Conservation (phyloP, 1,140 invertebrate species). For the Rhopalosiphum padi region DNA sequence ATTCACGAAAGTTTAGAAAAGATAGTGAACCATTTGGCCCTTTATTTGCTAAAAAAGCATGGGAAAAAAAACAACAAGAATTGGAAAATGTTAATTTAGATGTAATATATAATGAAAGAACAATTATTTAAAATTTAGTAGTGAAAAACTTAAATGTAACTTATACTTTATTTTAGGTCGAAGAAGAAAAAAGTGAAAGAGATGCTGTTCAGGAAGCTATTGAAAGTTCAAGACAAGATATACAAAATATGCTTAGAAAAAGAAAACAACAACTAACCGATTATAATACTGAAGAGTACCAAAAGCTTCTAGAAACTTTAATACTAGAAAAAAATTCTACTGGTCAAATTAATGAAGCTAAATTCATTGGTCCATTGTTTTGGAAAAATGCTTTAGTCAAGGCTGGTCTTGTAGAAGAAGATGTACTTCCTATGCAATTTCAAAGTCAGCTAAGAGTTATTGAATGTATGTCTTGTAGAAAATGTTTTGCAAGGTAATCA, state of each 20-base stretch:
- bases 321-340: constrained; percentile 25
- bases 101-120: constrained; percentile 14
- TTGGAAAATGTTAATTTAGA: constrained; percentile 19
- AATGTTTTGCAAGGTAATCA: constrained; percentile 54
- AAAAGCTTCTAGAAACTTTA: constrained; percentile 26
- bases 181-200: constrained; percentile 49
- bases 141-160: background rate
- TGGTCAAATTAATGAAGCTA: constrained; percentile 32
- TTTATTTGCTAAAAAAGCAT: constrained; percentile 54
- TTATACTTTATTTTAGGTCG: constrained; percentile 21
- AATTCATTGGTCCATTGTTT: constrained; percentile 52
- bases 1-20: constrained; percentile 18
- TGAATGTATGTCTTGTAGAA: constrained; percentile 50
- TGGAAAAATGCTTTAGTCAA: constrained; percentile 52
- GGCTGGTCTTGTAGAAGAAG: constrained; percentile 48
- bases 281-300: constrained; percentile 47
- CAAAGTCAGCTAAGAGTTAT: constrained; percentile 45
- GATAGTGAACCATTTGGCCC: constrained; percentile 50
- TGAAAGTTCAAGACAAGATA: constrained; percentile 50
- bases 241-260: constrained; percentile 51
- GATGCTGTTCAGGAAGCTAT: constrained; percentile 51
- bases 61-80: constrained; percentile 51
- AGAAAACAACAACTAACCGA: constrained; percentile 43
- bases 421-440: constrained; percentile 45
- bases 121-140: background rate